Base-by-base conservation (phyloP, 2,888 invertebrate genomes). In the Eremobia ochroleuca region DNA sequence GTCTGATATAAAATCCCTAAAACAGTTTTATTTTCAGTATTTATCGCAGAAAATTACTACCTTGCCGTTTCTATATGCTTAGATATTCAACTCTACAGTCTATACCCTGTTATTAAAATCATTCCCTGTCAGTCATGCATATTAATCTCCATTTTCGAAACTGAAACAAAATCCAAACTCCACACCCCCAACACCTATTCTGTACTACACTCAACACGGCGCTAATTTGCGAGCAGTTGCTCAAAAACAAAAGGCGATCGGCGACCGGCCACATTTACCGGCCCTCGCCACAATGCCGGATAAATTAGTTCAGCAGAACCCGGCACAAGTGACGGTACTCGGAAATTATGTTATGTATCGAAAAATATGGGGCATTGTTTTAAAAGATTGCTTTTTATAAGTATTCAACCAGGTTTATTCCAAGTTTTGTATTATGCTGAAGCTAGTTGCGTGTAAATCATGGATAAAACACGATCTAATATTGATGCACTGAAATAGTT, bases 211-310 rank as follows among this genome's bases (percentile, higher is more conserved):
- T 25, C 52, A 73, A 78, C 70, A 61, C 79, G 49, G 34, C 66
- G 73, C 66, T 82, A 72, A 82, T 82, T 87, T 77, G 81, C 79
- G 49, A 66, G 71, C 64, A 73, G 79, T 84, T 84, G 87, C 79
- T 78, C 62, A 68, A 66, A 81, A 85, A 87, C 85, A 87, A 87
- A 87, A 87, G 83, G 79, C 71, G 73, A 79, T 86, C 76, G 69
- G 37, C 77, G 68, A 72, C 76, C 68, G 40, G 73, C 64, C 70
- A 68, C 77, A 69, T 68, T 85, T 69, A 77, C 74, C 31, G 49
- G 76, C 52, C 43, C 59, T 18, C 18, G 52, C 73, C 72, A 77
- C 83, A 81, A 75, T 77, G 55, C 11, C 65, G 59, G 61, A 79
- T 59, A 76, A 75, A 87, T 87, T 79, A 81, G 70, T 70, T 66